phyloP scores from a whole-genome alignment of 2,113 vertebrate genomes.

The Alligator mississippiensis region DNA sequence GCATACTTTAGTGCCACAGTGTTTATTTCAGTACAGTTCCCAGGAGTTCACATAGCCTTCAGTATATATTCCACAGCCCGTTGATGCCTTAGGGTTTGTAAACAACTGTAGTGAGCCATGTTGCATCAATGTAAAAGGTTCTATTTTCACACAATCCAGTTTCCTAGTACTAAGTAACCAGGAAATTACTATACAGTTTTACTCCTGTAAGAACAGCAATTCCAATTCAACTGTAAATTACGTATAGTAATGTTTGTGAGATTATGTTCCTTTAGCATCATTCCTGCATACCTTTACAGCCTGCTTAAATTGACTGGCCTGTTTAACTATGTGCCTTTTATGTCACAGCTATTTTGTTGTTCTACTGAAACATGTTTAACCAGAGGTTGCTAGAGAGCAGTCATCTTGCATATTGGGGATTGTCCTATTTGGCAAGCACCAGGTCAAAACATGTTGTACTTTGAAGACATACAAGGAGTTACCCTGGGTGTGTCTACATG shows the following conservation, averaged over 20 bases:
- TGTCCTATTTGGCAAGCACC: no score
- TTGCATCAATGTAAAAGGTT: background rate
- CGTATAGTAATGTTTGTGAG: background rate
- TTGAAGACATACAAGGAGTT: no score
- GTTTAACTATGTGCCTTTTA: no score
- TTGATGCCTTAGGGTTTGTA: background rate
- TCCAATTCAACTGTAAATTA: background rate
- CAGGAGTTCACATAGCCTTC: background rate
- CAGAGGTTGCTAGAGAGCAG: no score
- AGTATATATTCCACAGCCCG: background rate
- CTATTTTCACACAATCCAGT: background rate
- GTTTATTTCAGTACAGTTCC: background rate
- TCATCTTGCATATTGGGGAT: no score
- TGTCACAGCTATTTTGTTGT: no score
- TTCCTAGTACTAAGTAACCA: background rate
- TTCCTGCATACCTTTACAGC: background rate
- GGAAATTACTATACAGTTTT: rapidly evolving
- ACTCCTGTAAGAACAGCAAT: no score
- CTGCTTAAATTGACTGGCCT: no score
- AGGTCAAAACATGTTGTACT: no score
- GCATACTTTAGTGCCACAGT: background rate
- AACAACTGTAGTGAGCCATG: background rate
- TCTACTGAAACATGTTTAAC: no score
- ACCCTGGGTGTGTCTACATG: no score
- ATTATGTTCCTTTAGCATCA: rapidly evolving